These are phyloP conservation scores for Crenuchus spilurus DNA, from an alignment of 2,797 vertebrate genomes.

Conservation along the genomic window DNA sequence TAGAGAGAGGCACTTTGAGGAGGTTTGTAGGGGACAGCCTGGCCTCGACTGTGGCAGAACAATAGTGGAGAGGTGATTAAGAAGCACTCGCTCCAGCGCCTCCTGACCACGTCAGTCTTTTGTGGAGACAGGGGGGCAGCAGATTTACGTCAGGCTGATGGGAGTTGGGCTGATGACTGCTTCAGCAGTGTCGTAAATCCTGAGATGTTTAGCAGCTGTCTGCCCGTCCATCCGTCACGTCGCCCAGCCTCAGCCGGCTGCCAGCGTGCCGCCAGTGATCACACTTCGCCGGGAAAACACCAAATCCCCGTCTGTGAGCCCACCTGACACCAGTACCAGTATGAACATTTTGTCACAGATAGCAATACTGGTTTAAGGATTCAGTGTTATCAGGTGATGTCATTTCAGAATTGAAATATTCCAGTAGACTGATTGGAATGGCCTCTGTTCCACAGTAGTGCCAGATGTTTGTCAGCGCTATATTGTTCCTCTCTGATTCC, in stretches of 20 bases:
- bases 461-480: no score
- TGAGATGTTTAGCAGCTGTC: slow-evolving; percentile 76
- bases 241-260: slow-evolving; percentile 51
- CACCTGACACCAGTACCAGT: slow-evolving; percentile 50
- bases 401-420: no score
- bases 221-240: slow-evolving; percentile 73
- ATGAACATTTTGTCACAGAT: background rate
- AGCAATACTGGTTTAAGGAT: background rate
- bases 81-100: slow-evolving; percentile 30
- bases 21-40: slow-evolving; percentile 34
- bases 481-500: no score
- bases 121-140: slow-evolving; percentile 45
- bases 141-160: slow-evolving; percentile 70
- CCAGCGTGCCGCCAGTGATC: slow-evolving; percentile 54
- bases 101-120: slow-evolving; percentile 38
- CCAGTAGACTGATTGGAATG: no score
- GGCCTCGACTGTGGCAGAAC: slow-evolving; percentile 52
- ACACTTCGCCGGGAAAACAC: slow-evolving; percentile 66
- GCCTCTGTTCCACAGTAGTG: no score
- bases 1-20: background rate
- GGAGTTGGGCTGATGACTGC: slow-evolving; percentile 67
- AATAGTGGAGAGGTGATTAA: slow-evolving; percentile 54
- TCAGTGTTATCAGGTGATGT: no score
- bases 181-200: slow-evolving; percentile 65
- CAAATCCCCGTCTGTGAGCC: slow-evolving; percentile 13